Evolutionary conservation across 2,888 invertebrate genomes (phyloP).

Genomic region (Eucera pruinosa): DNA sequence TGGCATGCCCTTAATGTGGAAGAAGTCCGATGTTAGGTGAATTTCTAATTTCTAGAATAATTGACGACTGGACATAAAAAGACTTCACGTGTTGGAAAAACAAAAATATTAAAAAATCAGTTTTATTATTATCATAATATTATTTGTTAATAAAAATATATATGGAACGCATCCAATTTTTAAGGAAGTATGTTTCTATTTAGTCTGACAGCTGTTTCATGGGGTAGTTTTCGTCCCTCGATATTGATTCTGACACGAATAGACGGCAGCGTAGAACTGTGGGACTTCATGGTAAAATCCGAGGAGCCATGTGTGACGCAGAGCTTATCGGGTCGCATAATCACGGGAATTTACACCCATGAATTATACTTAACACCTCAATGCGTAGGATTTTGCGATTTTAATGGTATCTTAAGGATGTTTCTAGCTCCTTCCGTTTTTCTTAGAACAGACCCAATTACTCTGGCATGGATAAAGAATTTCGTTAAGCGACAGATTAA

Average conservation of each 20-base stretch:
- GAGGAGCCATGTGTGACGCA: conserved; percentile 89
- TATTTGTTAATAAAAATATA: too few species aligned
- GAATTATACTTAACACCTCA: conserved; percentile 86
- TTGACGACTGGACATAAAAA: too few species aligned
- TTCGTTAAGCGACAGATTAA: conserved; percentile 76
- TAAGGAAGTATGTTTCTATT: too few species aligned
- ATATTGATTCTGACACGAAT: conserved; percentile 89
- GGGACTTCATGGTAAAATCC: conserved; percentile 90
- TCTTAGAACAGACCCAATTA: conserved; percentile 84
- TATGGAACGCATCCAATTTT: too few species aligned
- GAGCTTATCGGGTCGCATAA: conserved; percentile 86
- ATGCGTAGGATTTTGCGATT: conserved; percentile 89
- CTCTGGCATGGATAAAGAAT: conserved; percentile 80
- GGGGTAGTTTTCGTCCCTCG: conserved; percentile 91
- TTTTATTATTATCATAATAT: too few species aligned
- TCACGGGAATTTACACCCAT: conserved; percentile 88
- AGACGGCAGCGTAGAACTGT: conserved; percentile 92
- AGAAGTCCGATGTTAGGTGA: conserved; percentile 85
- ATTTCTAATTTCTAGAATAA: neutral
- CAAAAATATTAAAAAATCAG: too few species aligned
- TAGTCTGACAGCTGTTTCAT: conserved; percentile 88
- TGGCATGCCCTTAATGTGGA: conserved; percentile 88
- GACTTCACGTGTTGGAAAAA: too few species aligned
- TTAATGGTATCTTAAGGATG: conserved; percentile 89
- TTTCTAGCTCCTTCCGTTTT: conserved; percentile 87